Evolutionary conservation across 30 jellyfish, hydroid and myxozoan species (phyloP).

Genomic region (Turritopsis rubra): DNA sequence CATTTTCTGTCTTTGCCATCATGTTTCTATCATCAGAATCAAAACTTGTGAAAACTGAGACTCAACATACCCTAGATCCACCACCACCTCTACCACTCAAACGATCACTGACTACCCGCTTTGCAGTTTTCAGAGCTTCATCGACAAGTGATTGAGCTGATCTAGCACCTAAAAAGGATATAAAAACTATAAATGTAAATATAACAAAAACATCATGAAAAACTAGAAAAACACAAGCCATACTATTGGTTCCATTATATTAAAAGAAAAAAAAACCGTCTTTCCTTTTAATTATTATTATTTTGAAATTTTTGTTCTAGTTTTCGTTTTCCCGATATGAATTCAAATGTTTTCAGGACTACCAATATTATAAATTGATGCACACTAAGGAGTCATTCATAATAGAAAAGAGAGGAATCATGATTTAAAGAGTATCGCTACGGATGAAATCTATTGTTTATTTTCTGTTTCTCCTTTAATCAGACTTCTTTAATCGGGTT

Average conservation of each 20-base stretch:
- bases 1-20: no score
- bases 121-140: conserved; percentile 49
- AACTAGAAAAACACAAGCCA: neutral
- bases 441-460: no score
- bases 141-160: conserved; percentile 63
- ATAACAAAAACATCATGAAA: neutral
- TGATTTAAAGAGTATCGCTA: no score
- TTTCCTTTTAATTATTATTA: neutral
- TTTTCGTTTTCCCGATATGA: no score
- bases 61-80: conserved; percentile 29
- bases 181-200: neutral
- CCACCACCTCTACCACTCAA: conserved; percentile 78
- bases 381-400: no score
- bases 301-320: neutral
- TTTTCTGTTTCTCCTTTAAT: no score
- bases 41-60: neutral
- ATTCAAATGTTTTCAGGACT: no score
- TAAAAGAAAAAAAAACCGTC: neutral
- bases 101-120: conserved; percentile 53
- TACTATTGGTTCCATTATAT: no score
- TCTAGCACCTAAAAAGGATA: conserved; percentile 60
- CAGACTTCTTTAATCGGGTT: no score
- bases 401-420: no score
- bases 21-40: no score
- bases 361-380: no score